These are phyloP conservation scores for Pocillopora verrucosa DNA, from an alignment of 64 coral and sea anemone species.

Conservation along the genomic window DNA sequence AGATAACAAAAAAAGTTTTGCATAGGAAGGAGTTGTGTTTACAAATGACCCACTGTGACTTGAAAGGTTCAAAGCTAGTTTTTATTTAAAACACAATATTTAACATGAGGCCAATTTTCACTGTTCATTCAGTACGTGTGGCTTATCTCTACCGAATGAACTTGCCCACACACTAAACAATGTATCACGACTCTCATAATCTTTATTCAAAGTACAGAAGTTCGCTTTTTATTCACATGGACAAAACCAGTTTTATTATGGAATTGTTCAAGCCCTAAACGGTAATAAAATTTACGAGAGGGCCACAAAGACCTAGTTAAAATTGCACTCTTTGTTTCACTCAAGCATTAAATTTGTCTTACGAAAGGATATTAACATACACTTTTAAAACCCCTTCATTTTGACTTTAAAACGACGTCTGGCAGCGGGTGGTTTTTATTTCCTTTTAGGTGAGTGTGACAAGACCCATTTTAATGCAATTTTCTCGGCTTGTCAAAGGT, in stretches of 20 bases:
- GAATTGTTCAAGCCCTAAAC: constrained; percentile 9
- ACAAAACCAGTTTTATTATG: background rate
- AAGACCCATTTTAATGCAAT: constrained; percentile 22
- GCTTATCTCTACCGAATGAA: background rate
- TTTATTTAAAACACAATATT: constrained; percentile 37
- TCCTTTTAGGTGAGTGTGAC: background rate
- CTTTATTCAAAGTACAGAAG: background rate
- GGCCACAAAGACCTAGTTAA: constrained; percentile 21
- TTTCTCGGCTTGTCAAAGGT: constrained; percentile 1
- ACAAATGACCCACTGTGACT: constrained; percentile 23
- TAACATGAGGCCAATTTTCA: background rate
- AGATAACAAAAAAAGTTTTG: constrained; percentile 45
- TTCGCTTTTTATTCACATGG: background rate
- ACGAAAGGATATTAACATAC: constrained; percentile 7
- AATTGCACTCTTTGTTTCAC: constrained; percentile 37
- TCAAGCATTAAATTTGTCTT: constrained; percentile 29
- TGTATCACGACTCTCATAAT: background rate
- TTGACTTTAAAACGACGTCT: background rate
- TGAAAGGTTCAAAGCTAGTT: constrained; percentile 19
- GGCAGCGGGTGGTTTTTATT: constrained; percentile 21
- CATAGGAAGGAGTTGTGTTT: constrained; percentile 34
- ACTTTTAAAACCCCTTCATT: constrained; percentile 1
- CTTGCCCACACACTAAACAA: background rate
- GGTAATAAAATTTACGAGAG: constrained; percentile 18
- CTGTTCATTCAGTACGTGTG: background rate